Base-by-base conservation (phyloP, 2,797 vertebrate species). In the Anas capensis region DNA sequence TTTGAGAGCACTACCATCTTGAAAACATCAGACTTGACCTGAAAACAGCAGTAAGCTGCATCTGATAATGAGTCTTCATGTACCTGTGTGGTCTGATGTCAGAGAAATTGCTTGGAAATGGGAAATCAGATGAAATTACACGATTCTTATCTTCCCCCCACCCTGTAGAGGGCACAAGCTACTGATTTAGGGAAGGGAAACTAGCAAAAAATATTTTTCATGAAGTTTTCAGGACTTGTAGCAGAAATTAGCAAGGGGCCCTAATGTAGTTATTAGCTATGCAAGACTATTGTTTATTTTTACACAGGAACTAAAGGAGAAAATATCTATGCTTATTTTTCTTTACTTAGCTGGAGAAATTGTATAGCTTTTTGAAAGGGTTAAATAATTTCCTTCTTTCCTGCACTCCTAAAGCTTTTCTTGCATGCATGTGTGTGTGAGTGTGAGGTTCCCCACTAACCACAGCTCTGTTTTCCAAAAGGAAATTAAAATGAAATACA, bases 401-500 rank as follows among this genome's bases (percentile, higher is more conserved):
- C 91, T 93, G 93, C 86, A 0, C 89, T 94, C 75, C 93, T 71
- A 70, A 54, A 95, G 77, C 95, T 94, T 94, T 81, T 83, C 93
- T 76, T 26, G 85, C 70, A 10, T 20, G 29, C 31, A 46, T 26
- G n/a, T 29, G 49, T 27, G 73, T 26, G 85, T 4, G 54, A 11
- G 58, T 71, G 80, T 92, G 96, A 97, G 96, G 95, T 95, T 96
- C 96, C 93, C 94, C 82, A 44, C 97, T 93, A 97, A 97, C 98
- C 95, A 93, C 91, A 97, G 95, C 93, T 97, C 96, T 96, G 96
- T 92, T 93, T 95, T 95, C 96, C 95, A 97, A 98, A 98, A 98
- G 98, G 98, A 98, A 98, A 98, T 98, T 97, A 98, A 98, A 98
- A 96, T 98, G 97, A 98, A 98, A 98, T 98, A 96, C 97, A 97